These are phyloP conservation scores for Bubalus kerabau DNA, from an alignment of 2,113 vertebrate genomes.

Conservation along the genomic window DNA sequence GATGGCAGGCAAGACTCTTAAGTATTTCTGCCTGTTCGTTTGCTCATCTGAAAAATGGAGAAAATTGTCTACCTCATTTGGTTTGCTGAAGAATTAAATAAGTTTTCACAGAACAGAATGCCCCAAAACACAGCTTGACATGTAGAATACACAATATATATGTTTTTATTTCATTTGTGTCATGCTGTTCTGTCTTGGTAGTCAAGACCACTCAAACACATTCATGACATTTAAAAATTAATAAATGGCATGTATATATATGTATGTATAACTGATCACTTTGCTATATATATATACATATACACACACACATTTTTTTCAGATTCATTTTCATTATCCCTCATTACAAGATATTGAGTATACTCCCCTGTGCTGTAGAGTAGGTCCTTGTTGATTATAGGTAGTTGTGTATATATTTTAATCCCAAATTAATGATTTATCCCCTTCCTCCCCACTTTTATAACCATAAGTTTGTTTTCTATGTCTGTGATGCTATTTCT, in stretches of 20 bases:
- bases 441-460: neutral
- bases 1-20: neutral
- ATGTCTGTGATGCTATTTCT: neutral
- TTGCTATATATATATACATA: neutral
- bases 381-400: neutral
- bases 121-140: too few species aligned
- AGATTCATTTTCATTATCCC: neutral
- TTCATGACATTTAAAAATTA: neutral
- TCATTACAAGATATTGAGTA: neutral
- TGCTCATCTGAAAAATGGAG: neutral
- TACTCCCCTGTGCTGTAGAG: neutral
- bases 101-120: neutral
- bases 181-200: neutral
- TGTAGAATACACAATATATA: neutral
- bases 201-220: too few species aligned
- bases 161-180: neutral
- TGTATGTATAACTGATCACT: neutral
- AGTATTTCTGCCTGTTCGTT: neutral
- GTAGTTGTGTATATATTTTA: neutral
- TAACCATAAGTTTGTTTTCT: neutral
- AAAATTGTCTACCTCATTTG: rapidly evolving
- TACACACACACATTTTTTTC: neutral
- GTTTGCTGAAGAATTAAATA: too few species aligned
- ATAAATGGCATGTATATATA: neutral
- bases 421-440: neutral